These are phyloP conservation scores for Escarpia spicata DNA, from an alignment of 2,888 invertebrate genomes.

Conservation along the genomic window DNA sequence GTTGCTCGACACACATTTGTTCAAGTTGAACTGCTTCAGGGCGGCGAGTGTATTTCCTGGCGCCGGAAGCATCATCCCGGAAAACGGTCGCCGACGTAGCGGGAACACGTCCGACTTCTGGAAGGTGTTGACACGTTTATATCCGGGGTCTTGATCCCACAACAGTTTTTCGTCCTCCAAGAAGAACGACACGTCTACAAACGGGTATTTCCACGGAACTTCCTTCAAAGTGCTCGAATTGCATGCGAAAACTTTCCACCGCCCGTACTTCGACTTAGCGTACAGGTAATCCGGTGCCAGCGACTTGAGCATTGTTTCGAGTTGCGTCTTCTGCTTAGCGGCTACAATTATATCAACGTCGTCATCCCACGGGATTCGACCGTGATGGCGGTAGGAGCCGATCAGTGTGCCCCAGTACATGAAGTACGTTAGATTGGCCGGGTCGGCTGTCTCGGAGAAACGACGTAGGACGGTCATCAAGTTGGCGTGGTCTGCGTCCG, in stretches of 20 bases:
- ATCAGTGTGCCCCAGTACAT: constrained; percentile 44
- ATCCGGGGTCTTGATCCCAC: constrained; percentile 39
- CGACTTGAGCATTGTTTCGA: constrained; percentile 14
- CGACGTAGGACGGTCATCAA: too few species aligned
- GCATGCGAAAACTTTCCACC: constrained; percentile 40
- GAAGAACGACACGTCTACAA: constrained; percentile 44
- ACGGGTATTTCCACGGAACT: constrained; percentile 43
- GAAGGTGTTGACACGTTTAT: constrained; percentile 27
- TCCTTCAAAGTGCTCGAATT: constrained; percentile 29
- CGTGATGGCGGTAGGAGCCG: constrained; percentile 45
- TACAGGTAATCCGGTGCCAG: constrained; percentile 34
- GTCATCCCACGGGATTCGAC: constrained; percentile 46
- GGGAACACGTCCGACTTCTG: constrained; percentile 40
- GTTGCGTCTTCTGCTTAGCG: constrained; percentile 22
- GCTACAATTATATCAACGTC: constrained; percentile 42
- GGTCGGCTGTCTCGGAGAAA: constrained; percentile 27
- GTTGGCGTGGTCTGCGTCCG: too few species aligned
- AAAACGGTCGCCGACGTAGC: constrained; percentile 38
- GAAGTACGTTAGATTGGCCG: constrained; percentile 37
- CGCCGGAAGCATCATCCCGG: constrained; percentile 34
- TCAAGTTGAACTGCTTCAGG: constrained; percentile 20
- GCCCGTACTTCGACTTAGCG: constrained; percentile 27
- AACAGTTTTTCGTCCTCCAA: constrained; percentile 42
- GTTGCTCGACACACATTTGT: too few species aligned
- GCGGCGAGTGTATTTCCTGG: constrained; percentile 35